phyloP scores from a whole-genome alignment of 2,888 invertebrate genomes.

The Argynnis bischoffii region DNA sequence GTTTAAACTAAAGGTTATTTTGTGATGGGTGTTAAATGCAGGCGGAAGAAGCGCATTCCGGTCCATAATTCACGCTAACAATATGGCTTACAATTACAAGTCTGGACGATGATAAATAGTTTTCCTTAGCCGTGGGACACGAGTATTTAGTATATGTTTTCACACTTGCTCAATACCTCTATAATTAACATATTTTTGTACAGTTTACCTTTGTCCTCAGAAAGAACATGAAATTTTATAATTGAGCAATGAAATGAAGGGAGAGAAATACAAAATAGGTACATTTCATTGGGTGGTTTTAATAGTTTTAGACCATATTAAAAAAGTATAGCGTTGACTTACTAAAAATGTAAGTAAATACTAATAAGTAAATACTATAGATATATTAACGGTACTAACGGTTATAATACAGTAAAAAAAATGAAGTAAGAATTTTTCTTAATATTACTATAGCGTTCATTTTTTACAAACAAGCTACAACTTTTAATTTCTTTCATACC shows the following conservation, averaged over 20 bases:
- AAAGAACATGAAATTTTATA: too few relatives aligned
- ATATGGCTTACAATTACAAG: slow-evolving; percentile 79
- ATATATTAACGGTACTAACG: too few relatives aligned
- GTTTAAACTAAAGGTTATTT: slow-evolving; percentile 42
- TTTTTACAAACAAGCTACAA: not conserved
- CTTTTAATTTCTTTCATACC: not conserved
- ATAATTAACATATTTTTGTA: slow-evolving; percentile 29
- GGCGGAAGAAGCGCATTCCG: slow-evolving; percentile 67
- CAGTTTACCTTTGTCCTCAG: not conserved
- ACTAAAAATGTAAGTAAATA: too few relatives aligned
- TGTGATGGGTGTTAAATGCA: slow-evolving; percentile 47
- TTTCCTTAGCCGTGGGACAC: slow-evolving; percentile 69
- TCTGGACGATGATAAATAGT: slow-evolving; percentile 77
- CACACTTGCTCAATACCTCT: slow-evolving; percentile 39
- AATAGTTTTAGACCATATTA: too few relatives aligned
- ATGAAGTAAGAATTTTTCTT: too few relatives aligned
- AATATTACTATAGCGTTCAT: too few relatives aligned
- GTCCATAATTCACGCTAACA: slow-evolving; percentile 76
- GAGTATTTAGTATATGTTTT: slow-evolving; percentile 52
- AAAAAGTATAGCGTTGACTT: too few relatives aligned
- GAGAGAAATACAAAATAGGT: too few relatives aligned
- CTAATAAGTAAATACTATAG: too few relatives aligned
- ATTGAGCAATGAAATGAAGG: too few relatives aligned
- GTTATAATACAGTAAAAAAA: too few relatives aligned
- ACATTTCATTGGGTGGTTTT: too few relatives aligned